A percentile compares a stretch with the other conserved stretches of the same genome.
These are phyloP conservation scores for Sitta europaea DNA, from an alignment of 2,113 vertebrate species.

Conservation along the genomic window DNA sequence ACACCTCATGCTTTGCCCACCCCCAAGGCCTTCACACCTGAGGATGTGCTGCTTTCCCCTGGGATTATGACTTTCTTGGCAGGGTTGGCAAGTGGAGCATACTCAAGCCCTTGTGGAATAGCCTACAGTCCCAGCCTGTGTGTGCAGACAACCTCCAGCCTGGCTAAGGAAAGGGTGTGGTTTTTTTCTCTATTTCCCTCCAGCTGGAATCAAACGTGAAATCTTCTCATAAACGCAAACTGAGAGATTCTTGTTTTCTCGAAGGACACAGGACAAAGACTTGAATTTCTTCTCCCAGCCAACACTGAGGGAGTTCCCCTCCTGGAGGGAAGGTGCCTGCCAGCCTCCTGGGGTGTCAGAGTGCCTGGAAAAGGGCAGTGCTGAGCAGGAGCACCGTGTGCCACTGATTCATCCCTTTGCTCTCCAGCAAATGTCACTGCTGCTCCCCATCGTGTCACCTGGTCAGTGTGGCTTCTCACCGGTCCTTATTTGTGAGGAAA, in stretches of 20 bases:
- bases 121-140: background rate
- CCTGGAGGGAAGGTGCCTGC: constrained; percentile 31
- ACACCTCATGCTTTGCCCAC: background rate
- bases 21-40: background rate
- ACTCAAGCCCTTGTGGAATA: background rate
- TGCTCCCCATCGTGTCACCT: background rate
- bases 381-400: rapidly evolving
- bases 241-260: constrained; percentile 75
- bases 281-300: constrained; percentile 59
- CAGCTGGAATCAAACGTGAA: constrained; percentile 60
- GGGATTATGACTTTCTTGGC: background rate
- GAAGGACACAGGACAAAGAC: constrained; percentile 48
- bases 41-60: background rate
- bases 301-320: constrained; percentile 58
- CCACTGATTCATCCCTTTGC: rapidly evolving
- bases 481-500: background rate
- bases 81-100: background rate
- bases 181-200: constrained; percentile 47
- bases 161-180: constrained; percentile 3
- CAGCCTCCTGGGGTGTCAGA: background rate
- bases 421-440: background rate
- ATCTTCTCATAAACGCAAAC: constrained; percentile 68
- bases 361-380: constrained; percentile 22
- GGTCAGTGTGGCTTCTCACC: background rate
- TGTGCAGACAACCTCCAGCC: background rate